Evolutionary conservation across 2,797 vertebrate genomes (phyloP), one percentile per base, ranked within the genome.

Genomic region (Rhadinocentrus ornatus): DNA sequence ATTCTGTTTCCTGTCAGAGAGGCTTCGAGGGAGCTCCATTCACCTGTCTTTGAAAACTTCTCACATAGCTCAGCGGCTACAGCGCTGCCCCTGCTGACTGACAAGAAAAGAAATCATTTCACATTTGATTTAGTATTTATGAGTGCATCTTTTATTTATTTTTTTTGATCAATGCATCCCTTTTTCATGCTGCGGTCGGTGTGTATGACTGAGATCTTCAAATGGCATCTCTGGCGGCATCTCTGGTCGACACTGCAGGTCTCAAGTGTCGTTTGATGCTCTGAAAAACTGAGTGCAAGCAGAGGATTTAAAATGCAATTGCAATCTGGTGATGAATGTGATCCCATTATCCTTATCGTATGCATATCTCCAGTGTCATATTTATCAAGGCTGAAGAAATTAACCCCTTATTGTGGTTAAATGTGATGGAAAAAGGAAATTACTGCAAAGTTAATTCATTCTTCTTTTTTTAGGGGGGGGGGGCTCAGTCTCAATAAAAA

Each of bases 51-150:
- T 67, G 76, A 77, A 75, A 79, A 66, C 54, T 35, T 67, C 60
- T 83, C 81, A 72, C 84, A 37, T 65, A 70, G 69, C 73, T 78
- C 73, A 15, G 66, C 83, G 81, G 85, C 78, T 18, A 26, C 78
- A 69, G 53, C 7, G 37, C 81, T 66, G 66, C 79, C 71, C 48
- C 61, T 50, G 71, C 71, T 81, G 81, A 62, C 63, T 48, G 65
- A 85, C 82, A 80, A 87, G 77, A 88, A 88, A 86, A 83, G 9
- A 86, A 89, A 86, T 88, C 56, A 82, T 87, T 86, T 90, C 88
- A 88, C 84, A 85, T 92, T 91, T 88, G 85, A 89, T 92, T 88
- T 81, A 75, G 73, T 86, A 89, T 92, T 91, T 86, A 89, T 90
- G 82, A 88, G 77, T 2, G 34, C 71, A 66, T 48, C 32, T 62